These are phyloP conservation scores for Meriones unguiculatus DNA, from an alignment of 2,113 vertebrate genomes.

Conservation along the genomic window DNA sequence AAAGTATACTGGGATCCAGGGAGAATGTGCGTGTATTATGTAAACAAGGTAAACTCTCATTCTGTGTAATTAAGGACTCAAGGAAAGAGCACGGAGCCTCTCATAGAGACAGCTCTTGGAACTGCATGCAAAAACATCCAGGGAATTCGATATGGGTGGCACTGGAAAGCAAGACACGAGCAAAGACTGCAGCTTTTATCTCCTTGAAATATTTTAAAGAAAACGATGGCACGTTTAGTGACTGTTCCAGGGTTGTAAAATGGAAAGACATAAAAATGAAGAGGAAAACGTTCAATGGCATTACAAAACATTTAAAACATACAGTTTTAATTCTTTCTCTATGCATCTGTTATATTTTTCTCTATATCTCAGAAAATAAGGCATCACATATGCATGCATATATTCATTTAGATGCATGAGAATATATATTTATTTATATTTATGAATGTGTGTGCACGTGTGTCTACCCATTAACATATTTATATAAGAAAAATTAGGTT, in stretches of 20 bases:
- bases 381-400: background rate
- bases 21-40: background rate
- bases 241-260: background rate
- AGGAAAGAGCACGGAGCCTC: background rate
- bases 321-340: background rate
- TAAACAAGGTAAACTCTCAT: background rate
- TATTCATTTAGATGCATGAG: background rate
- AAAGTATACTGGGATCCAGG: background rate
- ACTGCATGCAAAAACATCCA: background rate
- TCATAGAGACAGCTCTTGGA: background rate
- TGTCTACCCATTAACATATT: background rate
- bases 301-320: background rate
- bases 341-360: background rate
- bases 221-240: background rate
- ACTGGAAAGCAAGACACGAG: background rate
- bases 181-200: background rate
- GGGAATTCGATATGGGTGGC: background rate
- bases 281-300: background rate
- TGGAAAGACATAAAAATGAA: background rate
- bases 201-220: background rate
- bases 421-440: background rate
- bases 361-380: background rate
- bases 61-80: background rate
- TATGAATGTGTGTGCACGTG: background rate
- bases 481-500: background rate